A percentile compares a stretch with the other conserved stretches of the same genome.
These are phyloP conservation scores for Calameuta pallipes DNA, from an alignment of 2,888 invertebrate genomes.

Conservation along the genomic window DNA sequence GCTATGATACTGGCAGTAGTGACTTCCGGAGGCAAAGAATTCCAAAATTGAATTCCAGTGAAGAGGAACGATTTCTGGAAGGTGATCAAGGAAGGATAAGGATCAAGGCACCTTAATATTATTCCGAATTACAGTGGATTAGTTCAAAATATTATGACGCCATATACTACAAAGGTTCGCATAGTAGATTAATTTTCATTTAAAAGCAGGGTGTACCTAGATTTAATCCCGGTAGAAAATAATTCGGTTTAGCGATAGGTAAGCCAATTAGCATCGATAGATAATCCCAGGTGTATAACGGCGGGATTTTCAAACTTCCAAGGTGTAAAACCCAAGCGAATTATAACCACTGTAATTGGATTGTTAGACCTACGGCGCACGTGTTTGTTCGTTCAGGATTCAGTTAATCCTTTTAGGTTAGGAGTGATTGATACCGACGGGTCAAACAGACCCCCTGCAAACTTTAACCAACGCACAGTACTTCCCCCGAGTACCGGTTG, in stretches of 20 bases:
- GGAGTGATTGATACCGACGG: neutral
- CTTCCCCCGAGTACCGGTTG: neutral
- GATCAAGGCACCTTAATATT: conserved; percentile 7
- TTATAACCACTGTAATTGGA: neutral
- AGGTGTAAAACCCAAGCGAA: neutral
- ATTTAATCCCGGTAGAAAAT: conserved; percentile 21
- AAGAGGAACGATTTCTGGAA: too few species aligned
- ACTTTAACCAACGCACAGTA: neutral
- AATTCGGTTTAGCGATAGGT: conserved; percentile 25
- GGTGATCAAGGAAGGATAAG: neutral
- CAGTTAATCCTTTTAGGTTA: neutral
- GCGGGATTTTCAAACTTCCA: conserved; percentile 3
- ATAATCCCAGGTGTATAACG: neutral
- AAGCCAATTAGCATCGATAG: conserved; percentile 28
- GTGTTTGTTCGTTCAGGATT: neutral
- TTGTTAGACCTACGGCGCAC: neutral
- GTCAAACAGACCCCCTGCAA: neutral
- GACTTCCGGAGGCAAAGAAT: too few species aligned
- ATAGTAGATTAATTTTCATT: conserved; percentile 14
- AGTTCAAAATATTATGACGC: conserved; percentile 37
- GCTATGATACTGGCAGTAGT: too few species aligned
- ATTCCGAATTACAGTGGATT: conserved; percentile 18
- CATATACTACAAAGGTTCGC: conserved; percentile 15
- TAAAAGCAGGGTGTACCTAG: conserved; percentile 13
- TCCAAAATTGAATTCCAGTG: too few species aligned